Evolutionary conservation across 2,113 vertebrate species (phyloP).

Genomic region (Albula glossodonta): DNA sequence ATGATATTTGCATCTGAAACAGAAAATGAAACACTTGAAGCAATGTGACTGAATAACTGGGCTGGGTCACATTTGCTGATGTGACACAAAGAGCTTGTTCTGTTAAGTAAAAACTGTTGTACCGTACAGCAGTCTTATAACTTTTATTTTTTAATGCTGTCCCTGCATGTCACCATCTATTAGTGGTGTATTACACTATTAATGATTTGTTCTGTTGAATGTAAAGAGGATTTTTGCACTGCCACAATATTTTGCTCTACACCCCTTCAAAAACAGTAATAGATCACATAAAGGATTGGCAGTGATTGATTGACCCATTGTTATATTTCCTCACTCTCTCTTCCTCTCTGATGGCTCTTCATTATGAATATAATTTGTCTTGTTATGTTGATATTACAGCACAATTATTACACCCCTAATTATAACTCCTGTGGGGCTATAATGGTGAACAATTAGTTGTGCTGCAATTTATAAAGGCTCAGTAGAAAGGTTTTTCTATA

Average conservation of each 20-base stretch:
- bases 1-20: neutral
- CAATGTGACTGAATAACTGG: neutral
- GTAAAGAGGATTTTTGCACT: neutral
- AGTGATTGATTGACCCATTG: neutral
- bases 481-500: neutral
- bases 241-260: neutral
- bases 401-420: conserved; percentile 23
- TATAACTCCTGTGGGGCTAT: conserved; percentile 3
- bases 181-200: neutral
- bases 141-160: neutral
- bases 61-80: neutral
- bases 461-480: neutral
- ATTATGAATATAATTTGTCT: conserved; percentile 10
- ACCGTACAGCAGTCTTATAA: neutral
- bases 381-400: conserved; percentile 8
- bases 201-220: conserved; percentile 8
- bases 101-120: neutral
- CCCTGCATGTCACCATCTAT: neutral
- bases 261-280: neutral
- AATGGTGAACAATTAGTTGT: neutral
- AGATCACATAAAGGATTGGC: neutral
- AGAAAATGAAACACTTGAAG: neutral
- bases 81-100: neutral
- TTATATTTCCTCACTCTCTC: neutral
- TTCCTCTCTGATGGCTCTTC: neutral